A percentile compares a stretch with the other conserved stretches of the same genome.
Conservation (phyloP, 2,888 invertebrate genomes). For the Heliconius hortense region DNA sequence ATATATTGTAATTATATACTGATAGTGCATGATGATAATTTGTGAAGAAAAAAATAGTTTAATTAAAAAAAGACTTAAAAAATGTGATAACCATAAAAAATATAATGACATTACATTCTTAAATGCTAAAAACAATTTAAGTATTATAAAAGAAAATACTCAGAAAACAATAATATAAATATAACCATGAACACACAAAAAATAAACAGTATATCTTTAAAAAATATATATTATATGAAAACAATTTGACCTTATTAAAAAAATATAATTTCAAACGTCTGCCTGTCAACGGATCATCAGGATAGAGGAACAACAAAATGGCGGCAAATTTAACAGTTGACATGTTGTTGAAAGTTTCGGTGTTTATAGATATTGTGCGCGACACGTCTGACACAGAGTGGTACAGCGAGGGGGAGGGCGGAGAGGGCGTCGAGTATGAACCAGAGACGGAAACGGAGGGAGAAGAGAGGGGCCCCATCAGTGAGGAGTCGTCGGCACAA, state of each 20-base stretch:
- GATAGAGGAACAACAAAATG: slow-evolving; percentile 28
- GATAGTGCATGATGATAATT: neutral
- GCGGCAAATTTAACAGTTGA: slow-evolving; percentile 32
- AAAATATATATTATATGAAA: slow-evolving; percentile 40
- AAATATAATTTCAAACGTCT: slow-evolving; percentile 33
- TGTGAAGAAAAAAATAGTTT: neutral
- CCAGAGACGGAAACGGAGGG: slow-evolving; percentile 78
- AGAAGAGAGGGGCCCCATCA: slow-evolving; percentile 53
- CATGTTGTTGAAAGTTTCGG: slow-evolving; percentile 46
- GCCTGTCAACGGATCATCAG: slow-evolving; percentile 6
- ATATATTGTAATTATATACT: neutral
- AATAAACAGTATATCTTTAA: neutral
- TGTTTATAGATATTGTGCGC: slow-evolving; percentile 78
- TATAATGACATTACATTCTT: neutral
- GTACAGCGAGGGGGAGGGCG: slow-evolving; percentile 53
- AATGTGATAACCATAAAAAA: neutral
- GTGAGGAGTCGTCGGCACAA: slow-evolving; percentile 74
- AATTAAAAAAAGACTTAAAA: slow-evolving; percentile 5
- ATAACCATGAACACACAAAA: neutral
- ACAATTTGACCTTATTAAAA: slow-evolving; percentile 16
- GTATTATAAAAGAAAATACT: slow-evolving; percentile 1
- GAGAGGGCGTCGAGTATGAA: slow-evolving; percentile 69
- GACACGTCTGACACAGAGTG: slow-evolving; percentile 80
- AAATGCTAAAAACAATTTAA: neutral
- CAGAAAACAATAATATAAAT: slow-evolving; percentile 1